Base-by-base conservation (phyloP, 35 echinoderm and acorn worm species). In the Eucidaris tribuloides region DNA sequence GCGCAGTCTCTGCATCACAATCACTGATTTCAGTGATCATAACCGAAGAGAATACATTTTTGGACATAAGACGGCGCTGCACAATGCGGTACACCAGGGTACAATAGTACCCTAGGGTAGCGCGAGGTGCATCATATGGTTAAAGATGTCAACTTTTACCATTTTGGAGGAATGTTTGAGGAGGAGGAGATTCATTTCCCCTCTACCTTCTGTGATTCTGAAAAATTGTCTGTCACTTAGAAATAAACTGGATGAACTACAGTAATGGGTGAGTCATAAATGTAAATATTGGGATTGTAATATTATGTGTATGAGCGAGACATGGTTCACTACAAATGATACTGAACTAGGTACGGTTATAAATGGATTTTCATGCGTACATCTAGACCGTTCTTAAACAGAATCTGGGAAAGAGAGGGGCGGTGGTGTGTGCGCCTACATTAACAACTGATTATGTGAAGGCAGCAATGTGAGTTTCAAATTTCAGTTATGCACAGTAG, bases 231-330 rank as follows among this genome's bases (percentile, higher is more conserved):
- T n/a, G 7, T 72, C 45, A 54, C 82, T 72, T 17, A 33, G 65
- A 54, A 72, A 85, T 19, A 85, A 85, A 42, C 3, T 82, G 22
- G 82, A 85, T 7, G 82, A 85, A 74, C 55, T 85, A 35, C 62
- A 85, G 31, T 55, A 2, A 68, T 65, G 57, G 50, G 50, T 63
- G n/a, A 65, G 30, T 0, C 33, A 70, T 63, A 29, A 65, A 39
- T 20, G 28, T 48, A 65, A 85, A 0, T 85, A 25, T 25, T 9
- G 45, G n/a, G 65, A 72, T 30, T 70, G 62, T 45, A 42, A 32
- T 31, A 31, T 85, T 4, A 74, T 85, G 45, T 85, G 82, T 60
- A 46, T 84, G 14, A 71, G 31, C 29, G 82, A 84, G 42, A 84
- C 82, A 2, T 84, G 82, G 82, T 84, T 84, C 40, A 46, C 6